Base-by-base conservation (phyloP, 2,888 invertebrate genomes). In the Ennomos quercinarius region DNA sequence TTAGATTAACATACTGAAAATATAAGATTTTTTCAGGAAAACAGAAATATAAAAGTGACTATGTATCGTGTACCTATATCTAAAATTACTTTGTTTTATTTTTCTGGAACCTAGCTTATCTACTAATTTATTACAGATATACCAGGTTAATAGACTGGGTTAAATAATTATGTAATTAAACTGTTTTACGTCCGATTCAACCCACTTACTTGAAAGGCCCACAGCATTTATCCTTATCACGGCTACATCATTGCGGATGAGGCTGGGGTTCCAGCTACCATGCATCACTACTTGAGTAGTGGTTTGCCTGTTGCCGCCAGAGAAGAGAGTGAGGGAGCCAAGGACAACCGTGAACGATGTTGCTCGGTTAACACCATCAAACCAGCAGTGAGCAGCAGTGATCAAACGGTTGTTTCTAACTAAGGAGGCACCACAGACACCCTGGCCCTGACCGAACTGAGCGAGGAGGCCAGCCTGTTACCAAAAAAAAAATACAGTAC, bases 311-410 rank as follows among this genome's bases (percentile, higher is more conserved):
- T 55, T 66, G n/a, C 88, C 87, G 2, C 87, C 87, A 10, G 49
- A 58, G 72, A 84, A 86, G 1, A 88, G 64, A 0, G 52, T 53
- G 27, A 57, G 45, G 10, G 86, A 82, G 6, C 88, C 87, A 8
- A 87, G 79, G 2, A 85, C 80, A 0, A 86, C 80, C 1, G 72
- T 77, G 27, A 83, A 64, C 6, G 64, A 63, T 59, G 70, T 68
- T 1, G 74, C 87, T 34, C 80, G 83, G 70, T 78, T 67, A 0
- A 9, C 2, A 2, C 87, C 87, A 27, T 87, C 87, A 27, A 43
- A 73, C 84, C 86, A 83, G 66, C 82, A 83, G 62, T 83, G 83
- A 5, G 84, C 83, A 17, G 84, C 83, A 2, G 82, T 82, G 1
- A 81, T 8, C 0, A 81, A 59, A 8, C 70, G 63, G 45, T 50